Conservation (phyloP, 2,888 invertebrate genomes). For the Rotaria sp. region DNA sequence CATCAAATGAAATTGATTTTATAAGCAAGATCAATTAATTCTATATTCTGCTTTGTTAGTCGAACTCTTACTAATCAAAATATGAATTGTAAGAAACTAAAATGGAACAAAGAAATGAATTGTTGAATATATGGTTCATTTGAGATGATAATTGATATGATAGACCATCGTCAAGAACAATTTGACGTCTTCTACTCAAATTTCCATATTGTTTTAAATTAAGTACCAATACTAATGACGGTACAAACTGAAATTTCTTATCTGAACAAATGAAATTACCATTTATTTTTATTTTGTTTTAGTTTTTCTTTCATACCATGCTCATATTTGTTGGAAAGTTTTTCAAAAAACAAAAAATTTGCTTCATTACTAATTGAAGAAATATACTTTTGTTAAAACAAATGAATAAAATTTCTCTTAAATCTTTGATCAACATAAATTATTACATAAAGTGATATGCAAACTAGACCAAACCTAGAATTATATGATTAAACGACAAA, state of each 20-base stretch:
- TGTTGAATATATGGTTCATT: not conserved
- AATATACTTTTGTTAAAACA: not conserved
- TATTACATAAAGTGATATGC: too few species aligned
- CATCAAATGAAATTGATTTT: constrained; percentile 10
- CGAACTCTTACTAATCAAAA: too few species aligned
- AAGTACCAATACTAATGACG: not conserved
- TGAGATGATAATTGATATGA: not conserved
- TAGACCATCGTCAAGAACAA: not conserved
- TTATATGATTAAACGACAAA: too few species aligned
- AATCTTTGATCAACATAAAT: not conserved
- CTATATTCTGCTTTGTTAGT: not conserved
- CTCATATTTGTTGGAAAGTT: not conserved
- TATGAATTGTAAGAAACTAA: too few species aligned
- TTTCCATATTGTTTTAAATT: not conserved
- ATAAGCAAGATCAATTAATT: not conserved
- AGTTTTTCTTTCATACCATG: not conserved
- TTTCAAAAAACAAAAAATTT: not conserved
- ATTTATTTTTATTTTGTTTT: not conserved
- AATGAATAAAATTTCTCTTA: not conserved
- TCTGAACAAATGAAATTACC: not conserved
- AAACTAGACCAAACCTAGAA: too few species aligned
- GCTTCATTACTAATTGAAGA: not conserved
- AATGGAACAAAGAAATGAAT: not conserved
- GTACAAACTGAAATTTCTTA: not conserved
- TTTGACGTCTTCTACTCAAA: not conserved